Evolutionary conservation across 2,888 invertebrate genomes (phyloP).

Genomic region (Aplocera efformata): DNA sequence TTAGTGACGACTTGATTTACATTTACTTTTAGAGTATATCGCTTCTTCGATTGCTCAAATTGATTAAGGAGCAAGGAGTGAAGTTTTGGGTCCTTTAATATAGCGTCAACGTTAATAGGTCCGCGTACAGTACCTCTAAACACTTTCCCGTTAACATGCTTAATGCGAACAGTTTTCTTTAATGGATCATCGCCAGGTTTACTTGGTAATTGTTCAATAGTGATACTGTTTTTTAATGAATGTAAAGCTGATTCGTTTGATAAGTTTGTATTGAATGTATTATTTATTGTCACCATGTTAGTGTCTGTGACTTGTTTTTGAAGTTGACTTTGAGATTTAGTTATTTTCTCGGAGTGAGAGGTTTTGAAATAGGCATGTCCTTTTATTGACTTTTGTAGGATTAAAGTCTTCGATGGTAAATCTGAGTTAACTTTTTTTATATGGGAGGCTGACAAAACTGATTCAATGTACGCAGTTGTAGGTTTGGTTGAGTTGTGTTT

Average conservation of each 20-base stretch:
- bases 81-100: constrained; percentile 51
- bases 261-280: no score
- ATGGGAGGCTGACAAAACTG: no score
- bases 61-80: constrained; percentile 44
- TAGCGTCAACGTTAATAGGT: constrained; percentile 42
- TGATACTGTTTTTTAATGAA: constrained; percentile 36
- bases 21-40: constrained; percentile 54
- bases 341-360: no score
- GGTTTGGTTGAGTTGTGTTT: no score
- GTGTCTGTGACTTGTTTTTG: no score
- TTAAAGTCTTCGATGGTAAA: no score
- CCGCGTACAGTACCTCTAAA: constrained; percentile 61
- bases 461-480: no score
- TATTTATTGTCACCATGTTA: no score
- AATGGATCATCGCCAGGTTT: constrained; percentile 29
- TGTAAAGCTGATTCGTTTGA: constrained; percentile 1
- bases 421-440: no score
- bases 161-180: constrained; percentile 49
- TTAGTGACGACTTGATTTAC: constrained; percentile 35
- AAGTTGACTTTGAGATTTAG: no score
- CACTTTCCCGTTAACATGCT: constrained; percentile 51
- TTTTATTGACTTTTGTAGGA: no score
- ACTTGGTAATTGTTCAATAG: constrained; percentile 44
- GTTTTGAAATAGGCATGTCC: no score
- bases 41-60: constrained; percentile 30